Evolutionary conservation across 2,113 vertebrate genomes (phyloP).

Genomic region (Catharus bicknelli): DNA sequence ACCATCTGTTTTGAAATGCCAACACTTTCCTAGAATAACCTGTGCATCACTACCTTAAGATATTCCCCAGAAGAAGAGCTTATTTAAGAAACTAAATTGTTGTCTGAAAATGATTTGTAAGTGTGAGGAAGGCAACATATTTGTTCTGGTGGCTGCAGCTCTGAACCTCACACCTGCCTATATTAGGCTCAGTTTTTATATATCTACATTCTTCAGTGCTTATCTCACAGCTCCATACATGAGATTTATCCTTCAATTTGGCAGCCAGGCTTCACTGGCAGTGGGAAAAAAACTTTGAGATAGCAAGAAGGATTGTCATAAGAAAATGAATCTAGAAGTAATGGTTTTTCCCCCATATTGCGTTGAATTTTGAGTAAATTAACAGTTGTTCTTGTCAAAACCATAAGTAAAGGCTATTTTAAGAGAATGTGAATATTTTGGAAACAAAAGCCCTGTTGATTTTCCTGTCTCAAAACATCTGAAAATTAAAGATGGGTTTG

Average conservation of each 20-base stretch:
- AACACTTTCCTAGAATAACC: not conserved
- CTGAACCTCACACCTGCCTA: not conserved
- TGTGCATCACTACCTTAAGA: not conserved
- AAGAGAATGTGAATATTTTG: not conserved
- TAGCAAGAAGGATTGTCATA: not conserved
- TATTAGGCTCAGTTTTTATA: not conserved
- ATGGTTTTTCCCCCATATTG: not conserved
- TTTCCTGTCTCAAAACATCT: not conserved
- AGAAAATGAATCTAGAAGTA: not conserved
- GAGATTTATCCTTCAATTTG: not conserved
- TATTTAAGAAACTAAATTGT: not conserved
- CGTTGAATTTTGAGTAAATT: not conserved
- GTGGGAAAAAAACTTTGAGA: not conserved
- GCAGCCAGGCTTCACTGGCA: not conserved
- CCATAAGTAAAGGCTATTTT: not conserved
- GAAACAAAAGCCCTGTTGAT: not conserved
- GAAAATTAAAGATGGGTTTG: not conserved
- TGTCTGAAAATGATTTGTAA: not conserved
- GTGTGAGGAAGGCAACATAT: not conserved
- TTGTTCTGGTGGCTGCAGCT: not conserved
- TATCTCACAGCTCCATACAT: not conserved
- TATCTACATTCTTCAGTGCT: not conserved
- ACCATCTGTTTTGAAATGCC: slow-evolving; percentile 11
- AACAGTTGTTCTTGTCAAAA: not conserved
- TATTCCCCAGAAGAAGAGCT: not conserved